A percentile compares a stretch with the other conserved stretches of the same genome.
Evolutionary conservation across 2,888 invertebrate species (phyloP).

Genomic region (Macropis europaea): DNA sequence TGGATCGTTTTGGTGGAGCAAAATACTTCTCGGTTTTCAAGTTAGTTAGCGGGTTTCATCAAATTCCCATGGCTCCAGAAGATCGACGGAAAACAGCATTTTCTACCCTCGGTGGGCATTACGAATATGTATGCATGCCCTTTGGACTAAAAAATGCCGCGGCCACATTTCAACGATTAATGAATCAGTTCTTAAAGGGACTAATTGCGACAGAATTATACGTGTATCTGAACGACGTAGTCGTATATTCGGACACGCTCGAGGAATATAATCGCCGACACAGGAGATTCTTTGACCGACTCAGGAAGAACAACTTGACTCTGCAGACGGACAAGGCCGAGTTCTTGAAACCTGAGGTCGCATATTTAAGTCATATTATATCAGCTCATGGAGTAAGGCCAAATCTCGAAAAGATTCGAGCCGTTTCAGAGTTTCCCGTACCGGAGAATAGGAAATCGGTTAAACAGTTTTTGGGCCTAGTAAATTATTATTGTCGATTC

Average conservation of each 20-base stretch:
- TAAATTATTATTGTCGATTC: too few relatives aligned
- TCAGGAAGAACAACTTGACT: background rate
- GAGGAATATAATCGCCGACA: background rate
- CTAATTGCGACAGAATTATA: background rate
- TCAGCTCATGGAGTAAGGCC: too few relatives aligned
- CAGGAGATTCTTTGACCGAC: background rate
- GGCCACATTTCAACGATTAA: background rate
- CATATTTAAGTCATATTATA: too few relatives aligned
- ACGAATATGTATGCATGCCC: background rate
- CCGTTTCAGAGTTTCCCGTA: too few relatives aligned
- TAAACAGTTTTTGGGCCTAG: background rate
- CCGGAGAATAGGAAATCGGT: background rate
- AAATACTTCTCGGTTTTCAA: background rate
- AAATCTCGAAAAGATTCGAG: too few relatives aligned
- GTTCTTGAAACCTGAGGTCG: background rate
- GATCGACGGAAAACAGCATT: background rate
- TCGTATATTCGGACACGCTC: background rate
- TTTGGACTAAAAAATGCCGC: background rate
- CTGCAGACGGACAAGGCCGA: background rate
- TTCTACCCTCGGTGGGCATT: background rate
- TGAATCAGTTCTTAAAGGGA: background rate
- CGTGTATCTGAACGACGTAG: background rate
- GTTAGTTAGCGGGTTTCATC: background rate
- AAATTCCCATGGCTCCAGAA: background rate
- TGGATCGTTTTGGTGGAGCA: background rate